These are phyloP conservation scores for Macaria liturata DNA, from an alignment of 2,888 invertebrate genomes.

Conservation along the genomic window DNA sequence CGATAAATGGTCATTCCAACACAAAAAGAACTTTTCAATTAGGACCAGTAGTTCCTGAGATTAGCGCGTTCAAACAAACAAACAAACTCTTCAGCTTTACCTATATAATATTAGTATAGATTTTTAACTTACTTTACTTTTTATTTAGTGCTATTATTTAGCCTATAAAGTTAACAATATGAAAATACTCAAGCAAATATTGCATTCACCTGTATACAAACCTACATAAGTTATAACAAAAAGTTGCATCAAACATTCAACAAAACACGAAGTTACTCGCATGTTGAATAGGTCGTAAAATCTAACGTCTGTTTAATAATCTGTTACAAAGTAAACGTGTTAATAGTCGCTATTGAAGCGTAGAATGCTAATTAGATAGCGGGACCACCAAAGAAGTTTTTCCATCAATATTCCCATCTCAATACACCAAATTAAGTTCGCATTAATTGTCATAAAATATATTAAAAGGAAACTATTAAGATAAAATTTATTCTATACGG, in stretches of 20 bases:
- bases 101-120: too few relatives aligned
- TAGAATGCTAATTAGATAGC: conserved; percentile 64
- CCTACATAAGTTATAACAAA: too few relatives aligned
- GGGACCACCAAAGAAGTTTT: conserved; percentile 69
- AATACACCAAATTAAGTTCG: conserved; percentile 42
- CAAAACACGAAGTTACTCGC: conserved; percentile 1
- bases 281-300: conserved; percentile 55
- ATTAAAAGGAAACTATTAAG: conserved; percentile 45
- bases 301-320: conserved; percentile 52
- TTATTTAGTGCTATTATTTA: too few relatives aligned
- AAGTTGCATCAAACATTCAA: background rate
- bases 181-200: too few relatives aligned
- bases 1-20: too few relatives aligned
- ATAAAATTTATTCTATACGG: conserved; percentile 37
- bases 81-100: too few relatives aligned
- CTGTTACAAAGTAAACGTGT: conserved; percentile 32
- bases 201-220: too few relatives aligned
- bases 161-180: too few relatives aligned
- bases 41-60: too few relatives aligned
- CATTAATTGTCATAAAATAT: conserved; percentile 40
- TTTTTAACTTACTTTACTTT: too few relatives aligned
- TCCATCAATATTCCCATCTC: conserved; percentile 37
- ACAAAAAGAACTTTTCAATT: too few relatives aligned
- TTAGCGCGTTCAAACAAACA: too few relatives aligned
- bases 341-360: conserved; percentile 50